These are phyloP conservation scores for Natator depressus DNA, from an alignment of 2,113 vertebrate genomes.

Conservation along the genomic window DNA sequence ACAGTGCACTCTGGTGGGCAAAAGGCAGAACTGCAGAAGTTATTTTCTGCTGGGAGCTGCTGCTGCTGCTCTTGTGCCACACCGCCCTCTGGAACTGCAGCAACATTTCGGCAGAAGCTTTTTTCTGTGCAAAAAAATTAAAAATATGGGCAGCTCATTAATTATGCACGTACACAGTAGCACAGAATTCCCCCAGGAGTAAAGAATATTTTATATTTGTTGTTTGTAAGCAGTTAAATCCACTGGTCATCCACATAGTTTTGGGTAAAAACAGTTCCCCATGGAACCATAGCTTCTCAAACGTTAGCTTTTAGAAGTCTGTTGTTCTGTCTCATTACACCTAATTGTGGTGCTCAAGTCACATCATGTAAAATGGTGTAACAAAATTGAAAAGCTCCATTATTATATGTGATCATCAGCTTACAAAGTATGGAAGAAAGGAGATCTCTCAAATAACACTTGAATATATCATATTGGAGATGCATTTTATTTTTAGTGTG, in stretches of 20 bases:
- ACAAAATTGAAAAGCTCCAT: background rate
- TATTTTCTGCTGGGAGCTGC: no score
- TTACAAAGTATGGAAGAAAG: rapidly evolving
- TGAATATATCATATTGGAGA: background rate
- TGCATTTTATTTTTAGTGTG: background rate
- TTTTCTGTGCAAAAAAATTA: no score
- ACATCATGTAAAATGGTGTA: background rate
- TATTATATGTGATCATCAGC: background rate
- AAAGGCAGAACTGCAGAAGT: no score
- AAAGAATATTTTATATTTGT: background rate
- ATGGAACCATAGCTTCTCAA: rapidly evolving
- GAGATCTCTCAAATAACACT: background rate
- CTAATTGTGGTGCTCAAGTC: background rate
- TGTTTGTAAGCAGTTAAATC: background rate
- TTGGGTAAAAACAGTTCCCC: background rate
- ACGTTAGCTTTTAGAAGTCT: background rate
- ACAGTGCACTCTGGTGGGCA: no score
- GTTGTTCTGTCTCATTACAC: background rate
- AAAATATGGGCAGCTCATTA: no score
- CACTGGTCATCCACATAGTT: background rate
- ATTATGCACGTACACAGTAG: no score
- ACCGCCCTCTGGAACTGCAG: no score
- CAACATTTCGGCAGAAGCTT: no score
- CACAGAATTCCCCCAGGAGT: no score
- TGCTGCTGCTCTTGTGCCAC: no score